Evolutionary conservation across 2,888 invertebrate species (phyloP).

Genomic region (Alsophila aescularia): DNA sequence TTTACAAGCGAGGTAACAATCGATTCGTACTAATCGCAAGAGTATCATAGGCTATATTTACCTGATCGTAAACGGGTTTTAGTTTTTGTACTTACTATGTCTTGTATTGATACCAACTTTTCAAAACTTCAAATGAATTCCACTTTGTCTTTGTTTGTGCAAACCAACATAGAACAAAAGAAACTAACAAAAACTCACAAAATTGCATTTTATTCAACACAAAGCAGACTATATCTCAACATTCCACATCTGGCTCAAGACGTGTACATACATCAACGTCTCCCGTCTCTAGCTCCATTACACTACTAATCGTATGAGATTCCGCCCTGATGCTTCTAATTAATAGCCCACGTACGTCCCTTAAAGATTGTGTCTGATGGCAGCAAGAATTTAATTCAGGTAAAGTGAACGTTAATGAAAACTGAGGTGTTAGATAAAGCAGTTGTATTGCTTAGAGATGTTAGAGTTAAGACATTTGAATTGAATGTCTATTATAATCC

Average conservation of each 20-base stretch:
- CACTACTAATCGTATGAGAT: constrained; percentile 76
- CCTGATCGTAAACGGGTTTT: too few relatives aligned
- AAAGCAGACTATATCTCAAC: constrained; percentile 14
- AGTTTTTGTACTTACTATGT: too few relatives aligned
- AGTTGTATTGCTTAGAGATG: neutral
- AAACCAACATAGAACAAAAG: too few relatives aligned
- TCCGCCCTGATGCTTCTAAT: constrained; percentile 72
- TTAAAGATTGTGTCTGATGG: constrained; percentile 52
- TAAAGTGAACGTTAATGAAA: constrained; percentile 42
- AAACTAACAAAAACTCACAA: neutral
- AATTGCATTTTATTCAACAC: neutral
- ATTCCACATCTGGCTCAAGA: constrained; percentile 16
- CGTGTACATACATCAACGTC: constrained; percentile 65
- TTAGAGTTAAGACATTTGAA: neutral
- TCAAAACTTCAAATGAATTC: too few relatives aligned
- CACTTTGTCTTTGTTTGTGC: too few relatives aligned
- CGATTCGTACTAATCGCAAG: too few relatives aligned
- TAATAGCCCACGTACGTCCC: constrained; percentile 62
- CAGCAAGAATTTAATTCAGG: constrained; percentile 48
- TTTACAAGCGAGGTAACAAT: too few relatives aligned
- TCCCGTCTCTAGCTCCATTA: constrained; percentile 63
- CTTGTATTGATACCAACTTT: too few relatives aligned
- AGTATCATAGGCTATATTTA: too few relatives aligned
- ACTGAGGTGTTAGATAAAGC: constrained; percentile 7
- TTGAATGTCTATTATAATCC: too few relatives aligned